phyloP scores from a whole-genome alignment of 2,888 invertebrate genomes.

The Digitonthophagus gazella region DNA sequence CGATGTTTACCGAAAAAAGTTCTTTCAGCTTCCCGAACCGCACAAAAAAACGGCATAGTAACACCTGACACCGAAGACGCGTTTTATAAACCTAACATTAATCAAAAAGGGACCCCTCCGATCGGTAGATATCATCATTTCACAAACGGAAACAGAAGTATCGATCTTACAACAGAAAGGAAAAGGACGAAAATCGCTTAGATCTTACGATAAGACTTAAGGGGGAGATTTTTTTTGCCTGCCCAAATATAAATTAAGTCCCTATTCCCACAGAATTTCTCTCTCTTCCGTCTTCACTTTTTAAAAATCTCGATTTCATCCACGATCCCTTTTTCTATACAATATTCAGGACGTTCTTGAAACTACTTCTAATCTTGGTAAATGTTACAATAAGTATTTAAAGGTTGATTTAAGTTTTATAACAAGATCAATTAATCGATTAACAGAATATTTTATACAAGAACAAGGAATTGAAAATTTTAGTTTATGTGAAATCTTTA shows the following conservation, averaged over 20 bases:
- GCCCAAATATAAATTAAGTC: conserved; percentile 35
- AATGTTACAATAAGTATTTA: conserved; percentile 68
- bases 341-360: conserved; percentile 45
- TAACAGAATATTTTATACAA: conserved; percentile 44
- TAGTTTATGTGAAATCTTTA: conserved; percentile 59
- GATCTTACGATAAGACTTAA: conserved; percentile 28
- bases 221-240: conserved; percentile 20
- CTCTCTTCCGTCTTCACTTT: conserved; percentile 26
- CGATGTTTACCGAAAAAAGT: conserved; percentile 9
- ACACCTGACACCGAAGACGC: conserved; percentile 35
- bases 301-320: conserved; percentile 21
- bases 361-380: conserved; percentile 45
- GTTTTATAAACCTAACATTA: conserved; percentile 35
- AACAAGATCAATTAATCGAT: conserved; percentile 76
- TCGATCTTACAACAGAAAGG: conserved; percentile 22
- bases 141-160: neutral
- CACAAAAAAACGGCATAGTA: conserved; percentile 28
- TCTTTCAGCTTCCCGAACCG: neutral
- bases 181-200: conserved; percentile 26
- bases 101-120: conserved; percentile 35
- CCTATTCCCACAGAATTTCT: conserved; percentile 33
- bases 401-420: conserved; percentile 81
- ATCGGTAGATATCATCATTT: conserved; percentile 31
- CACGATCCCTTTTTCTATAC: conserved; percentile 1
- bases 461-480: conserved; percentile 39